These are phyloP conservation scores for Nerophis lumbriciformis DNA, from an alignment of 2,113 vertebrate genomes.

Conservation along the genomic window DNA sequence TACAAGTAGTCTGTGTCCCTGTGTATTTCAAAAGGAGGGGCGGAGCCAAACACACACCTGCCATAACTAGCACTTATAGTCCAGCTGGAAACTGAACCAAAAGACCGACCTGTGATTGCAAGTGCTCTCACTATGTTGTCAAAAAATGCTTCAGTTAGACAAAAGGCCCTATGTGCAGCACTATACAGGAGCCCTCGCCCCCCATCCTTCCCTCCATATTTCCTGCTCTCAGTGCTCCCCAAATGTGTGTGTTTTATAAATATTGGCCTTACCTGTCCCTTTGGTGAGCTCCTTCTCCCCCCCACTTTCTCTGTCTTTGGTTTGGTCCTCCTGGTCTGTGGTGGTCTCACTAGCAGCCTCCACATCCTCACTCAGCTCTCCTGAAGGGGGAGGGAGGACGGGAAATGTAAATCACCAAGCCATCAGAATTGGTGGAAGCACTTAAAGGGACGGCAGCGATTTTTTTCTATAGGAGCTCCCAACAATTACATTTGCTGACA, in stretches of 20 bases:
- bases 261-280: constrained; percentile 84
- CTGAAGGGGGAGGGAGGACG: constrained; percentile 81
- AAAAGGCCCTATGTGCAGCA: constrained; percentile 31
- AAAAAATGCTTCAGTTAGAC: constrained; percentile 47
- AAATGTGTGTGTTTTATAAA: constrained; percentile 55
- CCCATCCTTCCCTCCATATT: constrained; percentile 12
- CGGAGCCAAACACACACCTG: constrained; percentile 38
- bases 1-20: constrained; percentile 17
- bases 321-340: constrained; percentile 88
- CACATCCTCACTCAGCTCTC: constrained; percentile 91
- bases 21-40: constrained; percentile 15
- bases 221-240: constrained; percentile 24
- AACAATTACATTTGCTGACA: constrained; percentile 75
- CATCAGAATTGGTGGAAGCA: constrained; percentile 81
- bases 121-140: constrained; percentile 25
- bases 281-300: constrained; percentile 90
- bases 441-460: constrained; percentile 78
- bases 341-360: constrained; percentile 87
- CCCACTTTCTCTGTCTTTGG: constrained; percentile 89
- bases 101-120: background rate
- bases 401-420: constrained; percentile 79
- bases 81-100: constrained; percentile 21
- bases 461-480: constrained; percentile 73
- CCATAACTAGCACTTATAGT: constrained; percentile 29
- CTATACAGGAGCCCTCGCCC: constrained; percentile 29